phyloP scores from a whole-genome alignment of 2,797 vertebrate genomes.

The Pipistrellus nathusii region DNA sequence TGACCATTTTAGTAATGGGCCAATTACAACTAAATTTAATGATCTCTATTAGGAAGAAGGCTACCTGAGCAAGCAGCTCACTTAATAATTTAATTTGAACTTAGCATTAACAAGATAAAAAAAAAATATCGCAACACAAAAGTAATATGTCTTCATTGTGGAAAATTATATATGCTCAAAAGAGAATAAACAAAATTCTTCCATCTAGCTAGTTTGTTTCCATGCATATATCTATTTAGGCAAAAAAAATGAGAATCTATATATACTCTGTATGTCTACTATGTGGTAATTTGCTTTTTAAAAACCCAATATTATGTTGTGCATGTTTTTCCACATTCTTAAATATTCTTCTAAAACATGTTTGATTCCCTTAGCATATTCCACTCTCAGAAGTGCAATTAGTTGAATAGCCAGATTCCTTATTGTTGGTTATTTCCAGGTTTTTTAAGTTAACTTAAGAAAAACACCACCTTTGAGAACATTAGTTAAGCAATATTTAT shows the following conservation, averaged over 20 bases:
- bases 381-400: not conserved
- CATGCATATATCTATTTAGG: not conserved
- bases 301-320: not conserved
- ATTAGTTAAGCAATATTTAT: slow-evolving; percentile 22
- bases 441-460: slow-evolving; percentile 41
- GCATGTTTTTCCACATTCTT: not conserved
- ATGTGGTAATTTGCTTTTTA: not conserved
- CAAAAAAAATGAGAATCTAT: not conserved
- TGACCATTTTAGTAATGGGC: slow-evolving; percentile 38
- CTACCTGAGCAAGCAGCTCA: slow-evolving; percentile 6
- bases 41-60: slow-evolving; percentile 9
- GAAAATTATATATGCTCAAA: slow-evolving; percentile 22
- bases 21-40: slow-evolving; percentile 46
- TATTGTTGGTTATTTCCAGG: slow-evolving; percentile 8
- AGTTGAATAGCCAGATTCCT: not conserved
- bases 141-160: not conserved
- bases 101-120: slow-evolving; percentile 54
- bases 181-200: not conserved
- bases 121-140: slow-evolving; percentile 49
- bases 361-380: not conserved
- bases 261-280: not conserved
- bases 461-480: not conserved
- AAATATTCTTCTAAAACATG: slow-evolving; percentile 31
- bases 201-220: slow-evolving; percentile 29
- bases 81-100: slow-evolving; percentile 38